Base-by-base conservation (phyloP, 2,113 vertebrate species). In the Takifugu flavidus region DNA sequence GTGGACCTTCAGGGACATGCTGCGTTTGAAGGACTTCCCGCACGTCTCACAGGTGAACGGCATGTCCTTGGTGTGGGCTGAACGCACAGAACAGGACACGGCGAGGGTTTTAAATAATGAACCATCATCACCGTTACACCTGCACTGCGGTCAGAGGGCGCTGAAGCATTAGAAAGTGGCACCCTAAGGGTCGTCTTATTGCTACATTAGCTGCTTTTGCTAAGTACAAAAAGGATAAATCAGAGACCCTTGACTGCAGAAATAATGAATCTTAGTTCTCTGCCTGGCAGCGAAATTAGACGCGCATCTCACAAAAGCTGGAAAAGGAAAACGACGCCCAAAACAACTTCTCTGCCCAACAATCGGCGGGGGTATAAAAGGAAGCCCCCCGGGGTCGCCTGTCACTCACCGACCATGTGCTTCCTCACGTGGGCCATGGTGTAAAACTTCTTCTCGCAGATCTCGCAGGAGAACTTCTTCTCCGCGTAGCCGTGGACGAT, bases 31-130 rank as follows among this genome's bases (percentile, higher is more conserved):
- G 5, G 96, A 98, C 87, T 98, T 98, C 62, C 96, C 96, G 0
- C 95, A 98, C 10, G 96, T 98, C 91, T 98, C 96, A 0, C 96
- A 98, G 60, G 96, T 98, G 87, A 98, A 98, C 0, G 96, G 96
- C 96, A 98, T 98, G 89, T 98, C 96, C 94, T 98, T 97, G n/a
- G 95, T 98, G 82, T 98, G 96, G 67, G 96, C 96, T 98, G 50
- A 10, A 28, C 59, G 47, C 6, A 59, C 43, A 51, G n/a, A 68
- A 20, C 4, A 60, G 0, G 13, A 43, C 25, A 56, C 49, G 7
- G 34, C 4, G 34, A 39, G 7, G 34, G 34, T 39, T 39, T 7
- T 2, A 47, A n/a, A 47, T 2, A 2, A 47, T n/a, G 45, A 47
- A 2, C 45, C 45, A n/a, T 47, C 45, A n/a, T 12, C 14, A 6